Evolutionary conservation across 2,888 invertebrate species (phyloP), one percentile per base, ranked within the genome.

Genomic region (Ormyrus nitidulus): DNA sequence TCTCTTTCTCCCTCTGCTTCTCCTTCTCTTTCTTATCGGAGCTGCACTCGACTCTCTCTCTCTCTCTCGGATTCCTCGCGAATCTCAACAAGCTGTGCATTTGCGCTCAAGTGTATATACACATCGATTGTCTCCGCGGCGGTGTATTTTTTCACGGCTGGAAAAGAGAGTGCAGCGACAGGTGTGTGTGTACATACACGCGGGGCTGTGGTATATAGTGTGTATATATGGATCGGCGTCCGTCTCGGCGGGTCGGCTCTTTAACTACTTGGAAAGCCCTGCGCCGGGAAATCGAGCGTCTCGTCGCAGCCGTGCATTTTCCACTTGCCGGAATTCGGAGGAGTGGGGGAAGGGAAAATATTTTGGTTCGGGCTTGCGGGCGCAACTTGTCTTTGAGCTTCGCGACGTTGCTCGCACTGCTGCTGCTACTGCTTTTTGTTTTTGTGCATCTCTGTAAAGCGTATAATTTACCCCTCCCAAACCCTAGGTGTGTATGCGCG

Each of bases 311-410:
- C 56, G 51, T 74, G 46, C 51, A 69, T 74, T 79, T 79, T 79
- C 74, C 79, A 79, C 79, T 79, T 34, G 34, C 34, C 34, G 74
- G 34, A 5, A 53, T 49, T 69, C 58, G 53, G 58, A 69, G 34
- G 34, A 58, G 74, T 70, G 73, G 73, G 74, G 77, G 62, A 62
- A 77, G 70, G 77, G 73, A 81, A 80, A 81, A 81, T 81, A 81
- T 81, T 81, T 81, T 81, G 80, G 65, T 81, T 70, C 54, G 56
- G 13, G 13, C 46, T 19, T 48, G 8, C 61, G 53, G 51, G 51
- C 59, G 64, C 48, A 54, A n/a, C 13, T 46, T n/a, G 51, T 48
- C 48, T 62, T 61, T 69, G 61, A 59, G 34, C 46, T 61, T 75
- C 59, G 71, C 49, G 71, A 34, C n/a, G 11, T 13, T 49, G 8